These are phyloP conservation scores for Australoheros scitulus DNA, from an alignment of 2,113 vertebrate species.

Conservation along the genomic window DNA sequence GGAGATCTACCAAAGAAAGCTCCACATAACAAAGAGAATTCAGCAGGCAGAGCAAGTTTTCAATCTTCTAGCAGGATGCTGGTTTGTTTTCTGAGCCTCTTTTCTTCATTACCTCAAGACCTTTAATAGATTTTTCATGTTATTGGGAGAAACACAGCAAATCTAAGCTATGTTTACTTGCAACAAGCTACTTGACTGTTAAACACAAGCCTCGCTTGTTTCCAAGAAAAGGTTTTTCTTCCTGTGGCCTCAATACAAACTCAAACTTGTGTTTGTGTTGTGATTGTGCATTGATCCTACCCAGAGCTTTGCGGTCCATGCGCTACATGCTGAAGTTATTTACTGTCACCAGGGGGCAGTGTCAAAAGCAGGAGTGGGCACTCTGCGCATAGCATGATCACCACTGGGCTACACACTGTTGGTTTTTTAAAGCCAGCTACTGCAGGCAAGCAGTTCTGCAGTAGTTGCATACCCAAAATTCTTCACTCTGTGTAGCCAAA, in stretches of 20 bases:
- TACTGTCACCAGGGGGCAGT: too few relatives aligned
- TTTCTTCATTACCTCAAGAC: background rate
- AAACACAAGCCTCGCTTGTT: too few relatives aligned
- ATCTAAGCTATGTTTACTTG: background rate
- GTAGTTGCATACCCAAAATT: too few relatives aligned
- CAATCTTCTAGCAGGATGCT: background rate
- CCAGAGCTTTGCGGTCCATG: too few relatives aligned
- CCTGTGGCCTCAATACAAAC: background rate
- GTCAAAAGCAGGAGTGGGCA: too few relatives aligned
- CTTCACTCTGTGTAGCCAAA: too few relatives aligned
- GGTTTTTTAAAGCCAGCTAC: too few relatives aligned
- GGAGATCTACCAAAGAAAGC: background rate
- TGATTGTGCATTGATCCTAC: too few relatives aligned
- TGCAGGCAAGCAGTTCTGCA: too few relatives aligned
- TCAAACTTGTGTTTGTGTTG: background rate
- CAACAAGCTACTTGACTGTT: background rate
- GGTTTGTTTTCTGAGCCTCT: background rate
- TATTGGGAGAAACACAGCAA: background rate
- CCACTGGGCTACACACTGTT: too few relatives aligned
- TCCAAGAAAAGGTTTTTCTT: background rate
- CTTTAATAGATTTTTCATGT: background rate
- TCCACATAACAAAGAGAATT: background rate
- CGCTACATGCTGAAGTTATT: too few relatives aligned
- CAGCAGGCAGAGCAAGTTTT: background rate
- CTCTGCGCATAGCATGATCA: too few relatives aligned